These are phyloP conservation scores for Apteryx mantelli DNA, from an alignment of 2,113 vertebrate genomes.

Conservation along the genomic window DNA sequence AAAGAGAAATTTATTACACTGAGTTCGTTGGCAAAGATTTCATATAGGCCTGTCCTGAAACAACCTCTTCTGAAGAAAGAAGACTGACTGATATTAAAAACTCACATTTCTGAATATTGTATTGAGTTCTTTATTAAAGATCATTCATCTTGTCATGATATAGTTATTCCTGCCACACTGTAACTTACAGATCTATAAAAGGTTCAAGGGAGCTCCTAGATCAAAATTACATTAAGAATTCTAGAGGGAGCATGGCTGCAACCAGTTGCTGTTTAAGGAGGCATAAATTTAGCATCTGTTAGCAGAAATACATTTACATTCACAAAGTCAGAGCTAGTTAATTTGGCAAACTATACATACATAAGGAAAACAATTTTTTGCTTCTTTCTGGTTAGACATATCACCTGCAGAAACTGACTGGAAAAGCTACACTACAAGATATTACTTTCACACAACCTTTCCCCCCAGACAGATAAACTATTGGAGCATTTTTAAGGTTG, in stretches of 20 bases:
- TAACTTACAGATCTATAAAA: background rate
- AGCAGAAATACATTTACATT: background rate
- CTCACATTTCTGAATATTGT: background rate
- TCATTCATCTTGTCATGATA: background rate
- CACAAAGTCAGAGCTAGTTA: background rate
- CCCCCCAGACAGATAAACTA: background rate
- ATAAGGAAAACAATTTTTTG: background rate
- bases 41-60: background rate
- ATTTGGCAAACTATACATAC: background rate
- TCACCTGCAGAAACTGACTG: background rate
- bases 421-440: background rate
- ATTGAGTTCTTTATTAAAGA: background rate
- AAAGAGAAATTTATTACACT: background rate
- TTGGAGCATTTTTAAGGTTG: background rate
- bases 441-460: background rate
- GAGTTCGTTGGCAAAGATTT: background rate
- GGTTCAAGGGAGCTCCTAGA: background rate
- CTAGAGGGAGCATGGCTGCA: background rate
- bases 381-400: background rate
- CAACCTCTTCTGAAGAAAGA: background rate
- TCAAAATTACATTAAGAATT: background rate
- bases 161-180: background rate
- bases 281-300: background rate
- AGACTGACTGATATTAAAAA: background rate
- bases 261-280: background rate